Base-by-base conservation (phyloP, 2,888 invertebrate species). In the Rotaria socialis region DNA sequence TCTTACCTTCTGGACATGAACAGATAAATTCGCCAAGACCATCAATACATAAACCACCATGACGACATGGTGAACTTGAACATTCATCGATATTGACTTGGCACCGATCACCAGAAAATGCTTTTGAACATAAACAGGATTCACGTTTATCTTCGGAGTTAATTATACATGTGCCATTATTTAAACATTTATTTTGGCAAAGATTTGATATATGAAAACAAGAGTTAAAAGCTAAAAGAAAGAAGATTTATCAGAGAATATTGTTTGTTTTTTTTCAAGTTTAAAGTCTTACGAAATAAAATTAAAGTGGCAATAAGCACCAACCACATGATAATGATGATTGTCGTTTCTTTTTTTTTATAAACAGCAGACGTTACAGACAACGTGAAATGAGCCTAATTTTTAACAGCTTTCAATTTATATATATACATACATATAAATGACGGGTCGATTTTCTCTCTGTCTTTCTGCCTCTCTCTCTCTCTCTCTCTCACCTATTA, bases 81-180 rank as follows among this genome's bases (percentile, higher is more conserved):
- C 75, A 75, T 43, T 75, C 75, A 43, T 75, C 75, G 11, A 75
- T 75, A 75, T 75, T 75, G 19, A 75, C 47, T 75, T 75, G 43
- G 43, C 75, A 75, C 24, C 47, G 75, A 43, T 75, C 43, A 24
- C 75, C 75, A n/a, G 43, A 24, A 75, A 75, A 75, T 43, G 75
- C 75, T 75, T 6, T 22, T 75, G 75, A 43, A n/a, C 75, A 75
- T 75, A 75, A 47, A 75, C 75, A 75, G 0, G 75, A 75, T 75
- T 75, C 47, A 24, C 47, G 47, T 43, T 47, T 47, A 47, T 75
- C 47, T 75, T 75, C 75, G 5, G 35, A 14, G 16, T 67, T 67
- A 1, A 75, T 24, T 22, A 75, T 75, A 75, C 75, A 75, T 41
- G 75, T 75, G 24, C 75, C 75, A 75, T 75, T 75, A 75, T 75